These are phyloP conservation scores for Stictocephala bisonia DNA, from an alignment of 2,888 invertebrate genomes.

Conservation along the genomic window DNA sequence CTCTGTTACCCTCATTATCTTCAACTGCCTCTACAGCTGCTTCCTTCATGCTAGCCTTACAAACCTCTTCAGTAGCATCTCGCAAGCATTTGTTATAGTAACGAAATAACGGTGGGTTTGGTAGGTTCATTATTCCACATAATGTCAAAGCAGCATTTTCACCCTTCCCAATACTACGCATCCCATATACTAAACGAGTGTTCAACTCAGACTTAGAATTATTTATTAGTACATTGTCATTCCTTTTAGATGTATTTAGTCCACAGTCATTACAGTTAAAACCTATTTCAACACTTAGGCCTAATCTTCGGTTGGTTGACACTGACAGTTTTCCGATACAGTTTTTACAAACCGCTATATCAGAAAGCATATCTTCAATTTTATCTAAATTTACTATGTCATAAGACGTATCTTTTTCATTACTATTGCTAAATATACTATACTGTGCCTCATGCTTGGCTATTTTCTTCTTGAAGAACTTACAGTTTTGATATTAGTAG, in stretches of 20 bases:
- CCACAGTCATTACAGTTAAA: neutral
- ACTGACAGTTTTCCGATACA: neutral
- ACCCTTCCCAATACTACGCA: conserved; percentile 14
- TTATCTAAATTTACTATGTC: neutral
- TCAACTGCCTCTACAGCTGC: neutral
- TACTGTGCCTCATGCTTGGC: no score
- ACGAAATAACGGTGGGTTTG: neutral
- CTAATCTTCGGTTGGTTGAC: neutral
- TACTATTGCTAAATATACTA: no score
- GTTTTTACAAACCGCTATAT: conserved; percentile 4
- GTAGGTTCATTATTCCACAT: conserved; percentile 31
- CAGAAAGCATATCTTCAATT: neutral
- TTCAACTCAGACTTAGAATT: no score
- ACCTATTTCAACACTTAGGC: neutral
- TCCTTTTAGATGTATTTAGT: neutral
- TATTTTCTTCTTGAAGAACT: no score
- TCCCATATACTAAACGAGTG: conserved; percentile 17
- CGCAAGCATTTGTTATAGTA: neutral
- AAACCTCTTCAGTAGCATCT: neutral
- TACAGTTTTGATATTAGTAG: no score
- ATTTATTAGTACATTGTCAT: no score
- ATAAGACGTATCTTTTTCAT: no score
- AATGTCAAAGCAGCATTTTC: conserved; percentile 35
- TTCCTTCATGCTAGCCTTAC: neutral
- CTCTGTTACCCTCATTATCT: neutral